phyloP scores from a whole-genome alignment of 2,888 invertebrate species.

The Sesia bembeciformis region DNA sequence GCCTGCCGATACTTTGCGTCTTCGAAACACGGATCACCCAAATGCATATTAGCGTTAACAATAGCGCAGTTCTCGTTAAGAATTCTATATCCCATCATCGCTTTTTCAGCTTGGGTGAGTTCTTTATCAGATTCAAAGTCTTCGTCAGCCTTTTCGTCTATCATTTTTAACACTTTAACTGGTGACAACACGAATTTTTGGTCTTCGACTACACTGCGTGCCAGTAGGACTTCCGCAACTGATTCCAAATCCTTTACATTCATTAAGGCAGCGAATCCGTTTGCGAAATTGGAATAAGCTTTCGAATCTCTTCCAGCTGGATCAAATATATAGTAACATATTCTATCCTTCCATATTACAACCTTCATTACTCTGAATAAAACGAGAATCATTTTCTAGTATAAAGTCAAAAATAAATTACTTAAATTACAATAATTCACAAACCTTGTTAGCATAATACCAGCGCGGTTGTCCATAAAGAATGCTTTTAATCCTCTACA shows the following conservation, averaged over 20 bases:
- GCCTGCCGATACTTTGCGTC: slow-evolving; percentile 76
- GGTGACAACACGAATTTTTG: slow-evolving; percentile 63
- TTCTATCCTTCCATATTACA: slow-evolving; percentile 74
- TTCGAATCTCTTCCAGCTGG: slow-evolving; percentile 72
- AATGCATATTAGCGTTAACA: slow-evolving; percentile 72
- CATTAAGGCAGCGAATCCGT: slow-evolving; percentile 72
- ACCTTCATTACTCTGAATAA: slow-evolving; percentile 51
- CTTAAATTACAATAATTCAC: not conserved
- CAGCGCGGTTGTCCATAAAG: slow-evolving; percentile 67
- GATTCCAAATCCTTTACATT: slow-evolving; percentile 68
- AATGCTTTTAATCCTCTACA: slow-evolving; percentile 72
- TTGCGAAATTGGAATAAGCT: slow-evolving; percentile 58
- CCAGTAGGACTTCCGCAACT: slow-evolving; percentile 64
- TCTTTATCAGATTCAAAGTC: slow-evolving; percentile 66
- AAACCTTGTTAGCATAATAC: slow-evolving; percentile 62
- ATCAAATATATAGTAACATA: slow-evolving; percentile 78
- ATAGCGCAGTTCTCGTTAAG: slow-evolving; percentile 72
- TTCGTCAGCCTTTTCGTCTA: slow-evolving; percentile 51
- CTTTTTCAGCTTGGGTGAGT: slow-evolving; percentile 58
- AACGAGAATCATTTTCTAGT: not conserved
- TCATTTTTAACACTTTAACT: slow-evolving; percentile 62
- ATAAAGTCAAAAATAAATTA: not conserved
- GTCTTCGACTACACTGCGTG: slow-evolving; percentile 59
- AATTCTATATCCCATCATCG: slow-evolving; percentile 71
- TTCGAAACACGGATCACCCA: slow-evolving; percentile 74